Evolutionary conservation across 1,140 invertebrate genomes (phyloP).

Genomic region (Caenorhabditis inopinata): DNA sequence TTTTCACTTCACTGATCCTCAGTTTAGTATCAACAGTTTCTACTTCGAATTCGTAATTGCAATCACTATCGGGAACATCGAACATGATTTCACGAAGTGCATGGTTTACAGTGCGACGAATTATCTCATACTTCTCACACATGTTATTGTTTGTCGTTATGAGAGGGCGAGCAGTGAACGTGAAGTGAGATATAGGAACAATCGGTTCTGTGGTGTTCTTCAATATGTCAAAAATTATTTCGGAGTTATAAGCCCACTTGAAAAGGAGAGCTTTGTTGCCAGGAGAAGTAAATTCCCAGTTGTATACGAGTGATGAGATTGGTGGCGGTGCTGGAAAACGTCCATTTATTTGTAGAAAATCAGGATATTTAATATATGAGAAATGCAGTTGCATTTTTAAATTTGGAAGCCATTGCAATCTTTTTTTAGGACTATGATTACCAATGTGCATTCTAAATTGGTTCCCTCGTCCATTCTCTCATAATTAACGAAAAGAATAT

Average conservation of each 20-base stretch:
- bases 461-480: too few relatives aligned
- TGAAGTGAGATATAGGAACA: neutral
- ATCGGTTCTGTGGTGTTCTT: too few relatives aligned
- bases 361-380: too few relatives aligned
- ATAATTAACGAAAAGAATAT: too few relatives aligned
- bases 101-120: neutral
- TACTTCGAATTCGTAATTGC: neutral
- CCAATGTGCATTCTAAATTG: too few relatives aligned
- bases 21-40: neutral
- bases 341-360: neutral
- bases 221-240: too few relatives aligned
- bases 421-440: too few relatives aligned
- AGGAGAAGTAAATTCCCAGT: neutral
- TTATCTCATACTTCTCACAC: neutral
- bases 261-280: neutral
- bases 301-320: neutral
- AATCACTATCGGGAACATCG: neutral
- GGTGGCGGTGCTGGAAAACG: neutral
- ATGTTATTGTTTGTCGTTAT: neutral
- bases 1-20: neutral
- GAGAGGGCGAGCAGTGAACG: neutral
- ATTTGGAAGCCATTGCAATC: too few relatives aligned
- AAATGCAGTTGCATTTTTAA: too few relatives aligned
- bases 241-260: neutral
- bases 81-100: neutral